A percentile compares a stretch with the other conserved stretches of the same genome.
Conservation (phyloP, 2,888 invertebrate species). For the Ptilodon capucinus region DNA sequence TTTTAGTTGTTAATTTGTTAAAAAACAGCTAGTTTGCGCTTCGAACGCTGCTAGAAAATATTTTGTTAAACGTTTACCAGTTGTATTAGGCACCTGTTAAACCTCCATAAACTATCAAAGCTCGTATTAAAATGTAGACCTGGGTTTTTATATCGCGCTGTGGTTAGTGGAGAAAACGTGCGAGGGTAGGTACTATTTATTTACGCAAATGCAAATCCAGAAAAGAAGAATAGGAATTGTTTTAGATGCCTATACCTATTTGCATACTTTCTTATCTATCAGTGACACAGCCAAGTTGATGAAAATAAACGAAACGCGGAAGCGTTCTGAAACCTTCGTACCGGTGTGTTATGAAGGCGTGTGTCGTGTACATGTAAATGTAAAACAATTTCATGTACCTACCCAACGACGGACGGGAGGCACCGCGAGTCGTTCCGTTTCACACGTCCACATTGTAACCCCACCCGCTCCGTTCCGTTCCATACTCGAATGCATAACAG, state of each 20-base stretch:
- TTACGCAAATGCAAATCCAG: slow-evolving; percentile 5
- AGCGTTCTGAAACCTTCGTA: slow-evolving; percentile 39
- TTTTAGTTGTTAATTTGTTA: too few species aligned
- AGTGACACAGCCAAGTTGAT: slow-evolving; percentile 43
- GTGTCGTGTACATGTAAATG: slow-evolving; percentile 58
- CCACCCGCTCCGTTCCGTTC: slow-evolving; percentile 42
- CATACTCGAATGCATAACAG: slow-evolving; percentile 74
- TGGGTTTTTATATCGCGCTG: too few species aligned
- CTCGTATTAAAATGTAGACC: too few species aligned
- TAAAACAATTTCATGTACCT: slow-evolving; percentile 56
- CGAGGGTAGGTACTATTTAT: background rate
- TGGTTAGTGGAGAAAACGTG: too few species aligned
- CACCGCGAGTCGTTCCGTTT: slow-evolving; percentile 45
- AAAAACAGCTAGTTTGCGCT: too few species aligned
- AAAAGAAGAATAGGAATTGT: slow-evolving; percentile 32
- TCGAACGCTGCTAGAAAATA: too few species aligned
- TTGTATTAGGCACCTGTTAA: too few species aligned
- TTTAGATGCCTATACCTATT: slow-evolving; percentile 32
- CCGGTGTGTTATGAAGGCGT: slow-evolving; percentile 44
- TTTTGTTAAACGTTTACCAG: too few species aligned
- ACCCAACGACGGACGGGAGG: slow-evolving; percentile 28
- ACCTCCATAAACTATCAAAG: too few species aligned
- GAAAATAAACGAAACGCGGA: slow-evolving; percentile 39
- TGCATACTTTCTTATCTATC: slow-evolving; percentile 41
- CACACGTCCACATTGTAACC: slow-evolving; percentile 52